phyloP scores from a whole-genome alignment of 2,113 vertebrate genomes.

The Malurus alboscapulatus region DNA sequence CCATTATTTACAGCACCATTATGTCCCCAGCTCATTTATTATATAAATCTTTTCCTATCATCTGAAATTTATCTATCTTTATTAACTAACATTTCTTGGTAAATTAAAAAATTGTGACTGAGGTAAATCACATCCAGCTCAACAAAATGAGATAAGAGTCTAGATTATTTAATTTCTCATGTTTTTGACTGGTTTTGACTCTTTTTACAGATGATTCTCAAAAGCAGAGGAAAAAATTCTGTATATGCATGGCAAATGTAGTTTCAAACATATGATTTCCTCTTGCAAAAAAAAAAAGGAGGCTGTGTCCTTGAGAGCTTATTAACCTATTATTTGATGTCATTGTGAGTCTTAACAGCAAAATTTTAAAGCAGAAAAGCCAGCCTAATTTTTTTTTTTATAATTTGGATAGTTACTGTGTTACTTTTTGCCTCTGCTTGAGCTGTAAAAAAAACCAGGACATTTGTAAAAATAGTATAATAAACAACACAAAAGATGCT shows the following conservation, averaged over 20 bases:
- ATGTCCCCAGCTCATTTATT: not conserved
- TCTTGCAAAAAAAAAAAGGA: not conserved
- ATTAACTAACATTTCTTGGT: not conserved
- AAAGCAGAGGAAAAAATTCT: not conserved
- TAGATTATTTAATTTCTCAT: not conserved
- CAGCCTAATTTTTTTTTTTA: not conserved
- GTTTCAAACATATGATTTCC: not conserved
- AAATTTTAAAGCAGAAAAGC: not conserved
- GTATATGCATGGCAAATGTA: not conserved
- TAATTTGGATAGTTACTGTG: not conserved
- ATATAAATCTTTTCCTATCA: not conserved
- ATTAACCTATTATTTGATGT: not conserved
- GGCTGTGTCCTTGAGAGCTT: not conserved
- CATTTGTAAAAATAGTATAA: not conserved
- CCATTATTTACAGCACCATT: conserved; percentile 21
- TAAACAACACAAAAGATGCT: not conserved
- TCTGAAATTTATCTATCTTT: conserved; percentile 1
- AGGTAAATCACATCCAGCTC: not conserved
- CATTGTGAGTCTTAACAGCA: not conserved
- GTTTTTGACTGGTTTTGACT: not conserved
- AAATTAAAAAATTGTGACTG: not conserved
- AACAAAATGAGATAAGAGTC: not conserved
- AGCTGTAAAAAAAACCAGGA: not conserved
- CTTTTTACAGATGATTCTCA: not conserved
- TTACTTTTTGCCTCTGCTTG: not conserved